phyloP scores from a whole-genome alignment of 1,140 invertebrate genomes.

The Hylaeus volcanicus region DNA sequence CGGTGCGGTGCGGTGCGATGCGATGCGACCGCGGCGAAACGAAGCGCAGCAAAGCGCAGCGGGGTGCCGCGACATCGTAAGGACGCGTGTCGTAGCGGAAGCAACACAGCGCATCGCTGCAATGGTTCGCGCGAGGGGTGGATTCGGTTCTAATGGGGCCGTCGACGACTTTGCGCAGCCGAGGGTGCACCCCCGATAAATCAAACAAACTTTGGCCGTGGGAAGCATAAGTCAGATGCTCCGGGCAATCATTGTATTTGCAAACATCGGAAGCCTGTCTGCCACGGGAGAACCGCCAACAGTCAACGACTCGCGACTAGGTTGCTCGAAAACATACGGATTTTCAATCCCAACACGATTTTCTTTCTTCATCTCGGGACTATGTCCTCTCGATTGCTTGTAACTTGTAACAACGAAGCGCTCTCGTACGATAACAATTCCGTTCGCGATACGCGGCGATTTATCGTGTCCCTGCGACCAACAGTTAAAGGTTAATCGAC shows the following conservation, averaged over 20 bases:
- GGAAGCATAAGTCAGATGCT: conserved; percentile 70
- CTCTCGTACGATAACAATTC: too few species aligned
- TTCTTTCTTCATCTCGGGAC: too few species aligned
- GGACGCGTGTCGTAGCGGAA: conserved; percentile 72
- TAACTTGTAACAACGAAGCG: too few species aligned
- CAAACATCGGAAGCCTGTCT: conserved; percentile 67
- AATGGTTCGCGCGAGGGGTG: conserved; percentile 66
- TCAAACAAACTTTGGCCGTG: conserved; percentile 68
- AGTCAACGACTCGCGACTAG: too few species aligned
- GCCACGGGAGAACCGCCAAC: conserved; percentile 48
- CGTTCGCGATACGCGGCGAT: too few species aligned
- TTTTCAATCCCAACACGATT: not conserved
- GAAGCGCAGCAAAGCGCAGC: too few species aligned
- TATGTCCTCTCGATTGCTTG: too few species aligned
- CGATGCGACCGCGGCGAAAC: too few species aligned
- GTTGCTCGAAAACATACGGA: not conserved
- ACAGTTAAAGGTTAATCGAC: too few species aligned
- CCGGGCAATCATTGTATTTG: conserved; percentile 69
- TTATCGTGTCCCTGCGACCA: too few species aligned
- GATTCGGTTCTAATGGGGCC: conserved; percentile 56
- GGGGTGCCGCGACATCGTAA: conserved; percentile 34
- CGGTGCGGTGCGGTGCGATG: too few species aligned
- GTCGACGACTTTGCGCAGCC: conserved; percentile 48
- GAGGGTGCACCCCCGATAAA: conserved; percentile 66
- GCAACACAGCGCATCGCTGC: conserved; percentile 69